phyloP scores from a whole-genome alignment of 2,113 vertebrate genomes.

The Ameiurus melas region DNA sequence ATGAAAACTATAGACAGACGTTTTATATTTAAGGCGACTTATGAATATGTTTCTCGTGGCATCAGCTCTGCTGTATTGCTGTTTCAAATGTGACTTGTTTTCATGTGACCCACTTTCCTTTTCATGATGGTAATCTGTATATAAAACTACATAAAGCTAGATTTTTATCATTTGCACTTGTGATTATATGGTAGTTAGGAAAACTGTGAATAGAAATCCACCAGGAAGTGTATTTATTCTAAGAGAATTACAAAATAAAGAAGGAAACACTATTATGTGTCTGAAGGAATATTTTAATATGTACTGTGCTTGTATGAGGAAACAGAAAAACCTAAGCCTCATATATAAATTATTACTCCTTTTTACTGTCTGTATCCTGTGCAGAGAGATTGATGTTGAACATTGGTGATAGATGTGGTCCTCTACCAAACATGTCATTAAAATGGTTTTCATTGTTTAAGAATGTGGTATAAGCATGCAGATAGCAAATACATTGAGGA shows the following conservation, averaged over 20 bases:
- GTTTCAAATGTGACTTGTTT: neutral
- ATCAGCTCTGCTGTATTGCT: neutral
- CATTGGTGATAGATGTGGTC: too few species aligned
- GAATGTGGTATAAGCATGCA: too few species aligned
- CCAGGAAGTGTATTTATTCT: neutral
- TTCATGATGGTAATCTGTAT: neutral
- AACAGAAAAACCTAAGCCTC: neutral
- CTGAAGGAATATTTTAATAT: neutral
- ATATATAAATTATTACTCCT: neutral
- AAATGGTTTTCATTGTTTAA: too few species aligned
- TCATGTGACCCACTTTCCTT: neutral
- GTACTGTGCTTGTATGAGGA: neutral
- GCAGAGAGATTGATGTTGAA: too few species aligned
- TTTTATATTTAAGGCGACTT: neutral
- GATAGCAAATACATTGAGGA: too few species aligned
- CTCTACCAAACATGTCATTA: too few species aligned
- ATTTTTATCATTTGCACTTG: neutral
- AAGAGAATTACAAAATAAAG: neutral
- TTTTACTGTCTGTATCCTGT: neutral
- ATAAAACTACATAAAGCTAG: neutral
- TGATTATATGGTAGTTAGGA: neutral
- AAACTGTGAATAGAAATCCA: neutral
- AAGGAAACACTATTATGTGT: neutral
- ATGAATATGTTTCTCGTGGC: neutral
- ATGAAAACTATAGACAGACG: neutral